Base-by-base conservation (phyloP, 1,140 invertebrate genomes). In the Antheraea pernyi region DNA sequence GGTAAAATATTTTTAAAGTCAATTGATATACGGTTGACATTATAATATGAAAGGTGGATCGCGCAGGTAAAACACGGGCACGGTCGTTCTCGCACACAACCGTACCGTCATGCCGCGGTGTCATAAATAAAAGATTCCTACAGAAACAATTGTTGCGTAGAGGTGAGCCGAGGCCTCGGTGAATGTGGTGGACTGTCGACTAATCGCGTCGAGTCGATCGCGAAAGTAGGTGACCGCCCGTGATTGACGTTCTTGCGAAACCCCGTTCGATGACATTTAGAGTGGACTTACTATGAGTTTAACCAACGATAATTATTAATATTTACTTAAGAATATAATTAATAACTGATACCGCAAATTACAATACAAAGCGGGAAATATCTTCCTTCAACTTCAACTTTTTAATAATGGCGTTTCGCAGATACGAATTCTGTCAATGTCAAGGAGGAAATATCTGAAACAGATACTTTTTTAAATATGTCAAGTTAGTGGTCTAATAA, bases 71-170 rank as follows among this genome's bases (percentile, higher is more conserved):
- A 84, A 91, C 89, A 92, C 89, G 85, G 79, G 87, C 83, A 81
- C 81, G 79, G 86, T 83, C 84, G 86, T 79, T 87, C 81, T 85
- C 86, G 73, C 88, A 90, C 88, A 91, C 88, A 87, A 69, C 70
- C 80, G 75, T 71, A 79, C 36, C 71, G 70, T 75, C 62, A 75
- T 71, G 70, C 76, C 62, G 74, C 77, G 83, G 80, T 85, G 86
- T 88, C 88, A 91, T 92, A 92, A 91, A 92, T 92, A 92, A 92
- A 90, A 92, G 89, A 92, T 91, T 92, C 89, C 86, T 88, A 90
- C 86, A 89, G 88, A 92, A 92, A 90, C 89, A 92, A 92, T 92
- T 89, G 89, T 91, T 92, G 89, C 89, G 89, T 91, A 88, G 89
- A 91, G 83, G 87, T 89, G 84, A 89, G 82, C 77, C 80, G 84